Evolutionary conservation across 2,797 vertebrate genomes (phyloP).

Genomic region (Cyprinella venusta): DNA sequence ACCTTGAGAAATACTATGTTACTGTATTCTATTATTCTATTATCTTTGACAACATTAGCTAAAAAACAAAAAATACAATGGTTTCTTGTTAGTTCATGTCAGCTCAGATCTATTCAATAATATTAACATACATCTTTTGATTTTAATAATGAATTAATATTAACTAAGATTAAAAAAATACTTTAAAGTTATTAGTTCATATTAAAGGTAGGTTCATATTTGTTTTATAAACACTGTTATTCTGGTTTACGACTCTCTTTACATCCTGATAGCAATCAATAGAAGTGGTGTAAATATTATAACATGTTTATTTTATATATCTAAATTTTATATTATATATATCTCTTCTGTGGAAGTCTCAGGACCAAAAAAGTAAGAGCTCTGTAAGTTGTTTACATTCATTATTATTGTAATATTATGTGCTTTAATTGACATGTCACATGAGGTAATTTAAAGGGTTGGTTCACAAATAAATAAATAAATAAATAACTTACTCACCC

Average conservation of each 20-base stretch:
- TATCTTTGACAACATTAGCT: neutral
- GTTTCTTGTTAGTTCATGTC: neutral
- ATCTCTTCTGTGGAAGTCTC: too few relatives aligned
- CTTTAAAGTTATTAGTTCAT: neutral
- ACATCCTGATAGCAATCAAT: neutral
- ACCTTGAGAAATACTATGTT: neutral
- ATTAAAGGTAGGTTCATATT: neutral
- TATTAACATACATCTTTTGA: neutral
- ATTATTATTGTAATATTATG: too few relatives aligned
- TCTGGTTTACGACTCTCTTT: neutral
- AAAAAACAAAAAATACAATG: neutral
- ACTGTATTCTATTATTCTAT: neutral
- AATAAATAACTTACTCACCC: too few relatives aligned
- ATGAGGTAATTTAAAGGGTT: too few relatives aligned
- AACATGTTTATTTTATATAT: too few relatives aligned
- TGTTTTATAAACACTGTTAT: neutral
- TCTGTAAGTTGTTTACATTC: too few relatives aligned
- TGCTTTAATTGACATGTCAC: too few relatives aligned
- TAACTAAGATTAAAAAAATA: neutral
- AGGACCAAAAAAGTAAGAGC: too few relatives aligned
- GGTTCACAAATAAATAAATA: too few relatives aligned
- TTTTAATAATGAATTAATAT: neutral
- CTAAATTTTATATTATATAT: too few relatives aligned
- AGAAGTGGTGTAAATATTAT: neutral
- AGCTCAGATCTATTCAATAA: neutral